These are phyloP conservation scores for Pocillopora grandis DNA, from an alignment of 92 coral and sea anemone genomes.

Conservation along the genomic window DNA sequence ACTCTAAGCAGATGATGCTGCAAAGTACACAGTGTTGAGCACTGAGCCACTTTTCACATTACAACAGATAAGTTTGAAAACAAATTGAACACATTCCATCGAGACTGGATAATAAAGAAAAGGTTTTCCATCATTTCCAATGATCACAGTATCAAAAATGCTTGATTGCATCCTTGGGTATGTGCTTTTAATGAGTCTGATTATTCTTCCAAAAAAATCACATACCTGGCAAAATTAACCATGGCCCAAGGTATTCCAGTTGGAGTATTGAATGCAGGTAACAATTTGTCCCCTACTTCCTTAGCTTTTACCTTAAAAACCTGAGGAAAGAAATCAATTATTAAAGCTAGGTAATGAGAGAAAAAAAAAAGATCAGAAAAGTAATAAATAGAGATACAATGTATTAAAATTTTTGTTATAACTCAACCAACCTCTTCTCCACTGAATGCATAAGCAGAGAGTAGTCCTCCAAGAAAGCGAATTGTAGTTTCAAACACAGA, in stretches of 20 bases:
- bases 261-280: slow-evolving; percentile 95
- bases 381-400: not conserved
- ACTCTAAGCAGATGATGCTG: too few relatives aligned
- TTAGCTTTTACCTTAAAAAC: slow-evolving; percentile 94
- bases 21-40: too few relatives aligned
- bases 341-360: too few relatives aligned
- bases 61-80: too few relatives aligned
- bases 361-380: not conserved
- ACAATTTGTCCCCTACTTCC: slow-evolving; percentile 87
- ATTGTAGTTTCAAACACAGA: slow-evolving; percentile 97
- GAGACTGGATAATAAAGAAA: too few relatives aligned
- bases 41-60: too few relatives aligned
- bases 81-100: too few relatives aligned
- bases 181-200: not conserved
- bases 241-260: slow-evolving; percentile 98
- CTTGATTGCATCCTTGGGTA: too few relatives aligned
- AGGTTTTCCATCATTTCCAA: too few relatives aligned
- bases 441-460: slow-evolving; percentile 89
- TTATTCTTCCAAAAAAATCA: too few relatives aligned
- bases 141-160: too few relatives aligned
- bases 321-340: slow-evolving; percentile 29
- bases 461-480: slow-evolving; percentile 93
- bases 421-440: slow-evolving; percentile 83
- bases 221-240: slow-evolving; percentile 91
- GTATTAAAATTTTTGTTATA: not conserved